Base-by-base conservation (phyloP, 1,140 invertebrate species). In the Drosophila sturtevanti region DNA sequence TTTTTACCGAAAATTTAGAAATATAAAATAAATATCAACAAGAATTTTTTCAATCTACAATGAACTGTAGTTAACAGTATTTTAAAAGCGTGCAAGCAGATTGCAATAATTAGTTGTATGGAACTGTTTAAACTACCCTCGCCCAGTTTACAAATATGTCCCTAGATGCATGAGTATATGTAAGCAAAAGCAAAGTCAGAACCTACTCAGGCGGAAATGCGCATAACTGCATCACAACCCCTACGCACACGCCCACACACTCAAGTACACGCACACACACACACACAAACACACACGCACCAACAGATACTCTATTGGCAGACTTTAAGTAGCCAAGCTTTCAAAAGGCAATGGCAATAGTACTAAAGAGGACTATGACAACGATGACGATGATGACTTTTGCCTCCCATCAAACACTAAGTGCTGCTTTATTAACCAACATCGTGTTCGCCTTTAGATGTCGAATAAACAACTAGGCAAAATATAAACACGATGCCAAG, bases 341-440 rank as follows among this genome's bases (percentile, higher is more conserved):
- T 56, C 58, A 3, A 14, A 48, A 24, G 59, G 51, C 56, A 67
- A 59, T 44, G 61, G 72, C 22, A 77, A 41, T 59, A 65, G 56
- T 58, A 48, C 54, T 76, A 62, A 48, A 48, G 41, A 18, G 41
- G 6, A 48, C 41, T 9, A 48, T 18, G 16, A 16, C 10, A 1
- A 48, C 16, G 68, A 22, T 54, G 41, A 51, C 34, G 63, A 58
- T 51, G 59, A 66, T 68, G 59, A 52, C 27, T 63, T 66, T 37
- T 65, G 52, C 63, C 27, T 58, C 35, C 65, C 27, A 76, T 79
- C 72, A 75, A 68, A 58, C 62, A 68, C 72, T 84, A 84, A 84
- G 80, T 84, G 80, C 80, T 84, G 72, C 80, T 84, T 82, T 84
- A 84, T 84, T 84, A 84, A 76, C 79, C 65, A 74, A 81, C 63